Evolutionary conservation across 2,888 invertebrate genomes (phyloP), one percentile per base, ranked within the genome.

Genomic region (Dendrolimus houi): DNA sequence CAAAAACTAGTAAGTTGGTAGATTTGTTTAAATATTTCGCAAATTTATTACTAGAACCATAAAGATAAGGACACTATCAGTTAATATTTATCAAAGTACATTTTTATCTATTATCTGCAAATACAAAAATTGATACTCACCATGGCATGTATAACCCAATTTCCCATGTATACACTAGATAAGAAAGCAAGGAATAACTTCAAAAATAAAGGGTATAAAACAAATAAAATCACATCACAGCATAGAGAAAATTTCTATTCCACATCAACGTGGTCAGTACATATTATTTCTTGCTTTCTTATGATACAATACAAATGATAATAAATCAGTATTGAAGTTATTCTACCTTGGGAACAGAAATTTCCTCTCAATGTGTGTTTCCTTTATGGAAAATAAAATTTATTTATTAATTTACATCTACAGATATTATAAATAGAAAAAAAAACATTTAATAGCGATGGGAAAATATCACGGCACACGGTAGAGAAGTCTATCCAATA

Each of bases 231-330:
- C 76, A 64, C 76, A 84, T 81, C 84, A 88, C 85, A 72, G 65
- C 74, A 66, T 71, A 79, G 88, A 87, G 89, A 91, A 90, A 91
- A 91, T 89, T 90, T 91, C 91, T 85, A 90, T 91, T 88, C 89
- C 86, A 85, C 85, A 62, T 61, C 56, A 62, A 62, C 56, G 68
- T 72, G 72, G 68, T 59, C 47, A 60, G 29, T 29, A 29, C 68
- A 64, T 68, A 58, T 72, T 76, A 84, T 83, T 82, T 65, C 87
- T 88, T 89, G 90, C 90, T 90, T 89, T 86, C 90, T 81, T 79
- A 85, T 70, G 59, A 58, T 61, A 47, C 60, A 66, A 68, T 57
- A 64, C 29, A 69, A 66, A 63, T 59, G 71, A 65, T 63, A 67
- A 57, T 64, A 61, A 67, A 64, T 59, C 62, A 65, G 65, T 65